Evolutionary conservation across 2,888 invertebrate genomes (phyloP).

Genomic region (Ephialtes manifestator): DNA sequence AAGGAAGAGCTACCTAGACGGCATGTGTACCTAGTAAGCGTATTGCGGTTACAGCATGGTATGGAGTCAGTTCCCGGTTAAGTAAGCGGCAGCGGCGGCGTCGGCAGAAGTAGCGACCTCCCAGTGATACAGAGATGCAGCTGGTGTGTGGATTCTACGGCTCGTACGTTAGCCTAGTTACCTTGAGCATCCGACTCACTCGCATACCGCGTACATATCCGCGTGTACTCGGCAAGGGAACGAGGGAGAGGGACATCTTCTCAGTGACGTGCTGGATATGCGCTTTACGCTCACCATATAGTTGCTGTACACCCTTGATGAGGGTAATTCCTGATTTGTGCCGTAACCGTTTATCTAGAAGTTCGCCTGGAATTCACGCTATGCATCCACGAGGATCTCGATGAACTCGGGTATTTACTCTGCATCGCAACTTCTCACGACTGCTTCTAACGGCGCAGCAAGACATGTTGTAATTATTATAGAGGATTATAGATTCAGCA

Average conservation of each 20-base stretch:
- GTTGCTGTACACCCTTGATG: conserved; percentile 57
- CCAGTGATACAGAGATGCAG: conserved; percentile 49
- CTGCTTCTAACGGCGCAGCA: background rate
- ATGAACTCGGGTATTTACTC: conserved; percentile 37
- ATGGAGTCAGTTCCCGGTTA: conserved; percentile 49
- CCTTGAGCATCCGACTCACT: conserved; percentile 57
- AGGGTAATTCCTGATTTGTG: conserved; percentile 61
- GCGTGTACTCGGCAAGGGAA: conserved; percentile 11
- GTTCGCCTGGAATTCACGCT: conserved; percentile 29
- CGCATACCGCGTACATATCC: conserved; percentile 46
- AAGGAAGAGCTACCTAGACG: conserved; percentile 23
- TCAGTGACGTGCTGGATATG: conserved; percentile 47
- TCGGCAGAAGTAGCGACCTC: conserved; percentile 13
- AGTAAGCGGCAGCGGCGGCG: conserved; percentile 39
- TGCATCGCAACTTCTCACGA: conserved; percentile 15
- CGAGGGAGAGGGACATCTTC: background rate
- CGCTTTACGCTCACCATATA: conserved; percentile 28
- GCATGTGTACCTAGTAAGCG: conserved; percentile 42
- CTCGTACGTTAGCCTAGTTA: conserved; percentile 63
- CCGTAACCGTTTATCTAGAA: conserved; percentile 58
- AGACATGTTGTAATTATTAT: conserved; percentile 21
- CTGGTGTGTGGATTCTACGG: conserved; percentile 46
- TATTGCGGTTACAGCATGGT: conserved; percentile 49
- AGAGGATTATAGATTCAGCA: conserved; percentile 21
- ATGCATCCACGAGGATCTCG: conserved; percentile 36